Conservation (phyloP, 2,113 vertebrate species). For the Pteronura brasiliensis region DNA sequence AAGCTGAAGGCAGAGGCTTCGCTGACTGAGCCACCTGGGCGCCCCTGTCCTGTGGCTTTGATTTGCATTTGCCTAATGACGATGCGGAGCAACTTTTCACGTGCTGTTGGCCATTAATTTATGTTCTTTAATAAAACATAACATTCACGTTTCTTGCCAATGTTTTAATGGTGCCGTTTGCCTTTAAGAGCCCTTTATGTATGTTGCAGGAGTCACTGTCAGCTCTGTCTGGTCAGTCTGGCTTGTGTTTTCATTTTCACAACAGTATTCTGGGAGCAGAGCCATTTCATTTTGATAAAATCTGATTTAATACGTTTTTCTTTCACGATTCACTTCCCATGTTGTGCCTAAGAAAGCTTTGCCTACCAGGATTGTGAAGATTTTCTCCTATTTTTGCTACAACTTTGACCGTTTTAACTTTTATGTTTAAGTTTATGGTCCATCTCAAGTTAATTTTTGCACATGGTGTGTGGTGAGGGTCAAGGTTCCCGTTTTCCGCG, state of each 20-base stretch:
- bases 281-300: not conserved
- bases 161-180: not conserved
- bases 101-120: not conserved
- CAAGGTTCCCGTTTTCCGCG: no score
- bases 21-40: not conserved
- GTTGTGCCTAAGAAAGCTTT: not conserved
- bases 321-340: not conserved
- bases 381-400: not conserved
- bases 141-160: not conserved
- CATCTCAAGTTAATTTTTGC: not conserved
- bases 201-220: not conserved
- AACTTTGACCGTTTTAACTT: not conserved
- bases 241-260: not conserved
- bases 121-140: not conserved
- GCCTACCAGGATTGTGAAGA: not conserved
- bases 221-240: not conserved
- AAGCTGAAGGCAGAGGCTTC: not conserved
- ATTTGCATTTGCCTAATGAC: not conserved
- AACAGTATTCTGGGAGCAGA: not conserved
- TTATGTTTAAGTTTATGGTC: not conserved
- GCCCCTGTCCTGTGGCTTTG: not conserved
- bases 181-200: not conserved
- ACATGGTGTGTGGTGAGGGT: not conserved
- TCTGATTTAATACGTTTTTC: not conserved
- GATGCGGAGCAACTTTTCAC: not conserved